Base-by-base conservation (phyloP, 2,797 vertebrate species). In the Coluber constrictor region DNA sequence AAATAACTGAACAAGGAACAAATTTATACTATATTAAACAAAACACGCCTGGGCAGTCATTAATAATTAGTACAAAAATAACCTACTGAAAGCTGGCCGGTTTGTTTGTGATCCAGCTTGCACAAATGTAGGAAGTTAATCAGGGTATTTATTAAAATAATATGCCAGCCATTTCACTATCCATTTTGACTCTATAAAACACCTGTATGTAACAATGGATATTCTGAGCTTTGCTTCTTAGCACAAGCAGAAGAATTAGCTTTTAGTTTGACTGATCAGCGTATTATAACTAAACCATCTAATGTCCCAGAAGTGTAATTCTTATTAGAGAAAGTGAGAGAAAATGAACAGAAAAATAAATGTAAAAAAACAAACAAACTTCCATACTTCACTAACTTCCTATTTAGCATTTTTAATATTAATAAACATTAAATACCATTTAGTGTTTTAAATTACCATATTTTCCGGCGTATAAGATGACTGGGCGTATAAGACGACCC, bases 221-320 rank as follows among this genome's bases (percentile, higher is more conserved):
- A 92, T 23, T 87, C n/a, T 87, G 51, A 15, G 1, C 18, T 20
- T 63, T 43, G 32, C 27, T 90, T n/a, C 32, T 25, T 70, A 70
- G 23, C 25, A 90, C 29, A 16, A 18, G 37, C n/a, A 83, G n/a
- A 29, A 37, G 95, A 88, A 95, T 93, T 94, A 96, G 91, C 93
- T 94, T 96, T 96, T 93, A 94, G 92, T 95, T 96, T 96, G 94
- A 96, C 95, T 95, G 96, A 97, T 95, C 93, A 96, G 93, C 94
- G 92, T 92, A 96, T 96, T 96, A 94, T 93, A 96, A 94, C 94
- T 92, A 90, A 97, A 95, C 93, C 96, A 96, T 96, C 93, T 97
- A 96, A 93, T 96, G 94, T 94, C 93, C 94, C 92, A 96, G 92
- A 94, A 93, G 94, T 94, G 90, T 3, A 37, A 94, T 91, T 95